Evolutionary conservation across 2,797 vertebrate genomes (phyloP).

Genomic region (Salmo trutta): DNA sequence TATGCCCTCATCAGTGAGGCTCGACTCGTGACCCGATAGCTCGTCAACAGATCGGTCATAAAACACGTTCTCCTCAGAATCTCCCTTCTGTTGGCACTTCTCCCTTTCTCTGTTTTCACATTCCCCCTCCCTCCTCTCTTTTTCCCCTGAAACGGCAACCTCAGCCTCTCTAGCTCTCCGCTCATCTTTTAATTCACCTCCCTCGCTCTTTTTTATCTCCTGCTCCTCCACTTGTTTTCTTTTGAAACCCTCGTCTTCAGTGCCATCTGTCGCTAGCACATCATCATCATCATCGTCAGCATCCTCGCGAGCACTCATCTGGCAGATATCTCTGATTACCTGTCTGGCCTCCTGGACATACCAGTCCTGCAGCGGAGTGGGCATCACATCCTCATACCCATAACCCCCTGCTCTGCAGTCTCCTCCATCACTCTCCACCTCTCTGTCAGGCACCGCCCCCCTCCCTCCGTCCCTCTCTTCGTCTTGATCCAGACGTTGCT

Average conservation of each 20-base stretch:
- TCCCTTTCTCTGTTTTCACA: constrained; percentile 45
- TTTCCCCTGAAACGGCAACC: constrained; percentile 14
- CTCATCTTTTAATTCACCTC: constrained; percentile 33
- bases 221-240: constrained; percentile 32
- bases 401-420: constrained; percentile 66
- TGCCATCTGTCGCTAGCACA: constrained; percentile 52
- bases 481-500: constrained; percentile 80
- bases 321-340: constrained; percentile 94
- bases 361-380: constrained; percentile 83
- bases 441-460: constrained; percentile 63
- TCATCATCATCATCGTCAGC: constrained; percentile 66
- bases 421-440: constrained; percentile 73
- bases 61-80: constrained; percentile 75
- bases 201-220: constrained; percentile 23
- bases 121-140: constrained; percentile 57
- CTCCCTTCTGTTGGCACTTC: constrained; percentile 61
- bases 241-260: constrained; percentile 61
- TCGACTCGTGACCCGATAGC: constrained; percentile 90
- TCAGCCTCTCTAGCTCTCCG: constrained; percentile 31
- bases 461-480: constrained; percentile 63
- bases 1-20: constrained; percentile 94
- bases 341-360: constrained; percentile 93
- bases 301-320: constrained; percentile 84
- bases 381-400: constrained; percentile 69
- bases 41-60: constrained; percentile 84